Conservation (phyloP, 1,140 invertebrate genomes). For the Drosophila bocqueti region DNA sequence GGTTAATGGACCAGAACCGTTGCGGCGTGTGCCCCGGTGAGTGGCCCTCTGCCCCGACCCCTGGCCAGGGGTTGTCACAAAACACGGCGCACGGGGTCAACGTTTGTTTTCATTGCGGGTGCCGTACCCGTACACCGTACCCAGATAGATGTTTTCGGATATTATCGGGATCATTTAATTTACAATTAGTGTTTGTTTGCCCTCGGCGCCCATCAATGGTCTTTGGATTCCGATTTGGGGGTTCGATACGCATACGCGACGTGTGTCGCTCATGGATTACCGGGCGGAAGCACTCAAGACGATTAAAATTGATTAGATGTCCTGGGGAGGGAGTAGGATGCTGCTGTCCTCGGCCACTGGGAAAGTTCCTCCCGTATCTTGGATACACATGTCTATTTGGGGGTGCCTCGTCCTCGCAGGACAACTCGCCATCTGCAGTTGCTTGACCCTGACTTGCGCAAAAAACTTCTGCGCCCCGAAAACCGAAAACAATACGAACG, state of each 20-base stretch:
- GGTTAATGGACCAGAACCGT: slow-evolving; percentile 84
- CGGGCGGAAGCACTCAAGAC: slow-evolving; percentile 57
- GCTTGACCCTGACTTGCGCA: slow-evolving; percentile 83
- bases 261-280: slow-evolving; percentile 41
- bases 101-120: slow-evolving; percentile 75
- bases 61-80: slow-evolving; percentile 24
- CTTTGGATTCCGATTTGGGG: slow-evolving; percentile 4
- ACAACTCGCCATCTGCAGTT: slow-evolving; percentile 46
- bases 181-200: slow-evolving; percentile 75
- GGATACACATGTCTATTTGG: slow-evolving; percentile 10
- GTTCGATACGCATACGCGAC: too few species aligned
- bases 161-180: slow-evolving; percentile 84
- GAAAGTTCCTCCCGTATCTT: slow-evolving; percentile 16
- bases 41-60: slow-evolving; percentile 40
- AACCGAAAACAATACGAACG: slow-evolving; percentile 51
- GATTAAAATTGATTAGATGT: slow-evolving; percentile 57
- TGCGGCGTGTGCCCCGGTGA: slow-evolving; percentile 76
- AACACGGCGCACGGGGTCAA: slow-evolving; percentile 63
- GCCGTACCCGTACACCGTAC: slow-evolving; percentile 35
- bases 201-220: slow-evolving; percentile 18
- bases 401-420: neutral
- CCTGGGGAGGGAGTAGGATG: slow-evolving; percentile 1
- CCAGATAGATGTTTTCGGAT: slow-evolving; percentile 78
- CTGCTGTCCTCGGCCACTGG: slow-evolving; percentile 2
- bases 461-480: slow-evolving; percentile 42